These are phyloP conservation scores for Canis aureus DNA, from an alignment of 2,113 vertebrate species.

Conservation along the genomic window DNA sequence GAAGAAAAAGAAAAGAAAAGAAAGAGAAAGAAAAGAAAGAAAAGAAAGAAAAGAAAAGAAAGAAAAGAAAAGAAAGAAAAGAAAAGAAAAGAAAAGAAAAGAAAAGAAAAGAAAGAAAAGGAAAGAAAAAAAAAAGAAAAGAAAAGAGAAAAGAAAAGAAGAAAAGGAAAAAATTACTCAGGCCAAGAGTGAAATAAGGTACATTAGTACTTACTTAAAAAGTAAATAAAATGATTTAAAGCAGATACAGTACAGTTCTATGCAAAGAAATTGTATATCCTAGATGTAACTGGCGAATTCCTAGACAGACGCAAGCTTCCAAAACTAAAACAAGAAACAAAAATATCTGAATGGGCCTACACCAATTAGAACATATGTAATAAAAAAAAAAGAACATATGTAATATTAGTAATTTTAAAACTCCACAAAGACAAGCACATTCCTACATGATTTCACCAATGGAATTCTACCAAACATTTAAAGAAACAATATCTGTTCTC, in stretches of 20 bases:
- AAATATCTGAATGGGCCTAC: not conserved
- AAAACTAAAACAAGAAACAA: not conserved
- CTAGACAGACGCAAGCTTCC: not conserved
- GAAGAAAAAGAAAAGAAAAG: not conserved
- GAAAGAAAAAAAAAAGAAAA: too few relatives aligned
- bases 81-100: too few relatives aligned
- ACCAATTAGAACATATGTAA: not conserved
- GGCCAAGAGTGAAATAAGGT: not conserved
- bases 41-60: too few relatives aligned
- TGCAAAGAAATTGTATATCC: not conserved
- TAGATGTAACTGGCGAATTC: not conserved
- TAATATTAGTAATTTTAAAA: not conserved
- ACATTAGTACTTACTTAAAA: not conserved
- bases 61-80: not conserved
- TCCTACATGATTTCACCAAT: not conserved
- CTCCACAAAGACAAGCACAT: not conserved
- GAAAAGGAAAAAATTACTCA: not conserved
- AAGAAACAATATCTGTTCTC: not conserved
- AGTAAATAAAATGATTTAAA: not conserved
- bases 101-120: too few relatives aligned
- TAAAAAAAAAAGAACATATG: not conserved
- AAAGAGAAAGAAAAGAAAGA: too few relatives aligned
- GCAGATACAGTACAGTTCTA: not conserved
- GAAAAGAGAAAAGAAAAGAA: too few relatives aligned
- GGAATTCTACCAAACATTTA: not conserved